These are phyloP conservation scores for Danio rerio DNA, from an alignment of 2,113 vertebrate species.

Conservation along the genomic window DNA sequence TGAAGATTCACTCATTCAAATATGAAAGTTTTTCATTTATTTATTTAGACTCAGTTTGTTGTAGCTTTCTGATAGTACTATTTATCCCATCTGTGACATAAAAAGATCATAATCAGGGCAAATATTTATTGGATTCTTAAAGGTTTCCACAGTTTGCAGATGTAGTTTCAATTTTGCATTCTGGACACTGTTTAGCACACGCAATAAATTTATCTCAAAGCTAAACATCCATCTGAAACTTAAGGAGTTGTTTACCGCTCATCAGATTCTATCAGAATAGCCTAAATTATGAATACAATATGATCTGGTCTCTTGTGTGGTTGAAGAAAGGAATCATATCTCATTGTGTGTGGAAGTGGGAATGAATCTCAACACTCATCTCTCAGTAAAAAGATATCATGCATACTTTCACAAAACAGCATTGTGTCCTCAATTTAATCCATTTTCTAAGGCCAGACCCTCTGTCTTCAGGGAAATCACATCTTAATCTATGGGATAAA, in stretches of 20 bases:
- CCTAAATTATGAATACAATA: background rate
- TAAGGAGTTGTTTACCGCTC: conserved; percentile 3
- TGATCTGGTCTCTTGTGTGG: background rate
- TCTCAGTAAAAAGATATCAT: conserved; percentile 27
- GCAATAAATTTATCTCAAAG: background rate
- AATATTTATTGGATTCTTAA: background rate
- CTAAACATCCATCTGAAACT: conserved; percentile 23
- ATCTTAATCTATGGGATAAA: conserved; percentile 23
- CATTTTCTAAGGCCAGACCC: conserved; percentile 16
- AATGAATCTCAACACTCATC: conserved; percentile 30
- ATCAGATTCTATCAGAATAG: background rate
- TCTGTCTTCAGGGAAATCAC: conserved; percentile 41
- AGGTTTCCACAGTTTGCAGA: background rate
- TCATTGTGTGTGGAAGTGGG: background rate
- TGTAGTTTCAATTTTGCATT: background rate
- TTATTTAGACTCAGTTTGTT: too few species aligned
- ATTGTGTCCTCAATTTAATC: conserved; percentile 40
- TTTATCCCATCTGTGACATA: background rate
- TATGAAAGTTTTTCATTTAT: background rate
- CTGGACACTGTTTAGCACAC: background rate
- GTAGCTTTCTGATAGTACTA: too few species aligned
- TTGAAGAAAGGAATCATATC: background rate
- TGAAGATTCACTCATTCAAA: background rate
- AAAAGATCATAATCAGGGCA: background rate
- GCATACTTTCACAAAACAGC: conserved; percentile 21